Percentiles rank a stretch among this genome's conserved stretches.
phyloP scores from a whole-genome alignment of 2,888 invertebrate genomes.

The Machimus atricapillus region DNA sequence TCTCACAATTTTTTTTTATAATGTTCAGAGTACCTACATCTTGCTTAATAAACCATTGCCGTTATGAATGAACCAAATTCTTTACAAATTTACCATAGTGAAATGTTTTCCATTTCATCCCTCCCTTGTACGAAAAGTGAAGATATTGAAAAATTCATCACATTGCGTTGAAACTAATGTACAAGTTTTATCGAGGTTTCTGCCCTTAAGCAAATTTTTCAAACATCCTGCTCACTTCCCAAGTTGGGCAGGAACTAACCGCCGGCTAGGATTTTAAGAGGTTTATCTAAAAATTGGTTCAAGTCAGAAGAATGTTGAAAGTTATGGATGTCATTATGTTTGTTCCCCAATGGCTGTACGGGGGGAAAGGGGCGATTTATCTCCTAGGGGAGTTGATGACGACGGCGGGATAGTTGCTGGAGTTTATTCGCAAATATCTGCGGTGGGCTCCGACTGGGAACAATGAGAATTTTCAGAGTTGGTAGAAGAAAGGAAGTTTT shows the following conservation, averaged over 20 bases:
- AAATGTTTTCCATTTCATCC: neutral
- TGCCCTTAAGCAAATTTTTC: neutral
- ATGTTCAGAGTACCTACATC: too few relatives aligned
- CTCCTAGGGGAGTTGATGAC: conserved; percentile 3
- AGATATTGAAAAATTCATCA: neutral
- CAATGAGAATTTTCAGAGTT: conserved; percentile 19
- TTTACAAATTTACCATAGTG: neutral
- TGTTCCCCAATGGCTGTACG: neutral
- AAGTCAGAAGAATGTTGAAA: conserved; percentile 3
- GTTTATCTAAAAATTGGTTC: conserved; percentile 19
- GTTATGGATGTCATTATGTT: conserved; percentile 23
- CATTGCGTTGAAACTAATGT: neutral
- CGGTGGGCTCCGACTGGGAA: neutral
- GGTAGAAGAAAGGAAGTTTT: neutral
- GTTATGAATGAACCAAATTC: neutral
- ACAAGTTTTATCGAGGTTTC: neutral
- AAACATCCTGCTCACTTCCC: neutral
- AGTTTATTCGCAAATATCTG: neutral
- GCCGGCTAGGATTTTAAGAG: neutral
- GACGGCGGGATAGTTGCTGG: neutral
- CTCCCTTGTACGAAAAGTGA: neutral
- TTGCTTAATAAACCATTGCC: too few relatives aligned
- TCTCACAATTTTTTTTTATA: too few relatives aligned
- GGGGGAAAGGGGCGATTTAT: neutral
- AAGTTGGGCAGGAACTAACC: neutral